Evolutionary conservation across 2,888 invertebrate genomes (phyloP).

Genomic region (Dinocampus coccinellae): DNA sequence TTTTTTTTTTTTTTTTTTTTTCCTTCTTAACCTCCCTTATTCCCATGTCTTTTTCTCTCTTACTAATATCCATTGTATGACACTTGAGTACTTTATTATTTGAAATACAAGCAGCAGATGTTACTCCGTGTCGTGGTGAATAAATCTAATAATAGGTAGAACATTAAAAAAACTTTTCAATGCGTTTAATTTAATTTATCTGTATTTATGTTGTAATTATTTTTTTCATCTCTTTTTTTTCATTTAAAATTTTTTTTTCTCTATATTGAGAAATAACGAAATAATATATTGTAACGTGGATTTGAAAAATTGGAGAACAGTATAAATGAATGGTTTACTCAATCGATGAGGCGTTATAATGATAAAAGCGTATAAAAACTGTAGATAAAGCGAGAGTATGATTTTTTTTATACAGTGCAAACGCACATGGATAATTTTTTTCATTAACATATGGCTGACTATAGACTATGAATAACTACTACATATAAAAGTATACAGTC

Average conservation of each 20-base stretch:
- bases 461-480: constrained; percentile 15
- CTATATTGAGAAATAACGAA: no score
- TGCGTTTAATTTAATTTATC: not conserved
- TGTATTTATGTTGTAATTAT: not conserved
- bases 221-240: no score
- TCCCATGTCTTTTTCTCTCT: not conserved
- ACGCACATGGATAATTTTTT: not conserved
- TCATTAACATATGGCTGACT: not conserved
- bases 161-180: not conserved
- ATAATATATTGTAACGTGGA: no score
- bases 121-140: not conserved
- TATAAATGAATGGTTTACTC: no score
- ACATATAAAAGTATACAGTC: not conserved
- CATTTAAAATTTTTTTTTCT: no score
- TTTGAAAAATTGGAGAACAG: no score
- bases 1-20: not conserved
- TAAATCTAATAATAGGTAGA: not conserved
- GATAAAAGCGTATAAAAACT: no score
- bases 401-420: constrained; percentile 2
- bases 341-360: no score
- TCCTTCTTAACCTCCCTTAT: not conserved
- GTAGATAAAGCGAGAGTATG: no score
- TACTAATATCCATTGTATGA: not conserved
- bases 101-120: not conserved
- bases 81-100: not conserved